phyloP scores from a whole-genome alignment of 2,797 vertebrate species.

The Parotocinclus haroldoi region DNA sequence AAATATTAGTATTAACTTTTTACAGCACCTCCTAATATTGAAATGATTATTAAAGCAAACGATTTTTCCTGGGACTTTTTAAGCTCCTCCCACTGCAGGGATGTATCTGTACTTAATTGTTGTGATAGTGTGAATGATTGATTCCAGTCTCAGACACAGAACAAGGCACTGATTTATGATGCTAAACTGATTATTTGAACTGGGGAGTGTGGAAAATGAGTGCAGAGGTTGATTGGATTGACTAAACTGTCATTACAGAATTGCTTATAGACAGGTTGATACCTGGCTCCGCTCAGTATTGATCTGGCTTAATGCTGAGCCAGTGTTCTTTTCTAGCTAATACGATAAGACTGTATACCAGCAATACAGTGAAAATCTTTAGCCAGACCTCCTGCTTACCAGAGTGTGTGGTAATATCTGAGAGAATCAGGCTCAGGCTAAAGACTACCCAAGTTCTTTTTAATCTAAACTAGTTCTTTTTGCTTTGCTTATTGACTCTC shows the following conservation, averaged over 20 bases:
- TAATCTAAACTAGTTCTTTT: too few species aligned
- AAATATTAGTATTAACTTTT: too few species aligned
- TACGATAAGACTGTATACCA: too few species aligned
- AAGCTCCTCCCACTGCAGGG: conserved; percentile 2
- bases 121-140: conserved; percentile 42
- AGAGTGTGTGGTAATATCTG: too few species aligned
- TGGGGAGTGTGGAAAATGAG: conserved; percentile 33
- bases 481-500: too few species aligned
- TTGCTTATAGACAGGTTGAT: conserved; percentile 12
- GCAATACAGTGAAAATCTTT: too few species aligned
- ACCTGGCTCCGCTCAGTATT: conserved; percentile 20
- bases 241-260: conserved; percentile 36
- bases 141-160: conserved; percentile 15
- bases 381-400: too few species aligned
- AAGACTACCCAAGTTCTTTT: too few species aligned
- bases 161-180: conserved; percentile 37
- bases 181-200: conserved; percentile 32
- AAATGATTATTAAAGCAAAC: too few species aligned
- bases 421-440: too few species aligned
- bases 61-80: too few species aligned
- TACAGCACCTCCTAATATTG: too few species aligned
- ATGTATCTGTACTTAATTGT: conserved; percentile 6
- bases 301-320: conserved; percentile 7
- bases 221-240: conserved; percentile 14
- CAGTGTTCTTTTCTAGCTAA: neutral